These are phyloP conservation scores for Pachypanchax playfairii DNA, from an alignment of 2,113 vertebrate species.

Conservation along the genomic window DNA sequence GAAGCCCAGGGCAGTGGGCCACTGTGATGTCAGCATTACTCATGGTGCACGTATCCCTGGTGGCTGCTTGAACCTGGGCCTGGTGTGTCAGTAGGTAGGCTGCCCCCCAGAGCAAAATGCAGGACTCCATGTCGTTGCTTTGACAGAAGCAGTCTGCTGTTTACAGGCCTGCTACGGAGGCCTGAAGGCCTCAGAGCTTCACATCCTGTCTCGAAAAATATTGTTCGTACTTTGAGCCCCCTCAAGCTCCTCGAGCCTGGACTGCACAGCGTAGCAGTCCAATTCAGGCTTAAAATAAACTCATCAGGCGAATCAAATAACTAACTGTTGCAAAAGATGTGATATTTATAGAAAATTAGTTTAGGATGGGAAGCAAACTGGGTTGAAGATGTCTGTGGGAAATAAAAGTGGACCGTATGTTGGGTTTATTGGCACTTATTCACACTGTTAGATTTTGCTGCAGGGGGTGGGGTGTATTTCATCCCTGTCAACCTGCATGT, in stretches of 20 bases:
- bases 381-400: conserved; percentile 2
- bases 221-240: conserved; percentile 66
- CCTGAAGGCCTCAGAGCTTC: conserved; percentile 69
- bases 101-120: conserved; percentile 66
- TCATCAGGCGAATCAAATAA: neutral
- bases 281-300: conserved; percentile 20
- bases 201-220: conserved; percentile 74
- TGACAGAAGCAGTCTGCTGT: conserved; percentile 79
- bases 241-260: conserved; percentile 53
- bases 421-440: conserved; percentile 28
- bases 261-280: conserved; percentile 20
- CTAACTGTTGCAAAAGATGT: conserved; percentile 9
- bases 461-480: conserved; percentile 45
- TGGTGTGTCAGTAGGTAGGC: conserved; percentile 75
- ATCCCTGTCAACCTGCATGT: conserved; percentile 64
- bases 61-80: conserved; percentile 70
- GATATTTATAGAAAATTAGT: conserved; percentile 6
- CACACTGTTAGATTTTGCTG: conserved; percentile 47
- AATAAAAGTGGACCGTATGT: conserved; percentile 40
- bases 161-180: conserved; percentile 65
- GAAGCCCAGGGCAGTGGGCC: conserved; percentile 57
- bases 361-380: neutral
- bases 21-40: conserved; percentile 72
- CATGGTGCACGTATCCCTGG: conserved; percentile 72
- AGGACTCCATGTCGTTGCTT: conserved; percentile 49